These are phyloP conservation scores for Atta cephalotes DNA, from an alignment of 1,140 invertebrate species.

Conservation along the genomic window DNA sequence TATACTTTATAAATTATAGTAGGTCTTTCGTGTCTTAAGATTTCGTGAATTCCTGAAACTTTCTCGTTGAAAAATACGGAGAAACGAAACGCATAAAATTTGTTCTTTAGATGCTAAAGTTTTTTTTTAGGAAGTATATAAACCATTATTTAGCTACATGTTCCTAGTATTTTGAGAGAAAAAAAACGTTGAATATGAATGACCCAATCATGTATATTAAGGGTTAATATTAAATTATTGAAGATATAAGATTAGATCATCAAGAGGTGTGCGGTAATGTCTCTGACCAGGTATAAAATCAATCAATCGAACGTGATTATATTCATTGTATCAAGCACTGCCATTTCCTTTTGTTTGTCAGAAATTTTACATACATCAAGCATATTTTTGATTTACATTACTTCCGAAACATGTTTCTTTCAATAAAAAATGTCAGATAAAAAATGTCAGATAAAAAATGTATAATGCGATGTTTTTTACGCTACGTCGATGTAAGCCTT, in stretches of 20 bases:
- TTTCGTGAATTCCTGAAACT: too few species aligned
- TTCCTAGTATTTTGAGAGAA: too few species aligned
- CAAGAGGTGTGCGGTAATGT: neutral
- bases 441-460: constrained; percentile 7
- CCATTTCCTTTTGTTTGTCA: neutral
- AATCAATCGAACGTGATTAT: constrained; percentile 7
- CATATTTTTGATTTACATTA: constrained; percentile 8
- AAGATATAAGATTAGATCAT: constrained; percentile 17
- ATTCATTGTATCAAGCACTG: neutral
- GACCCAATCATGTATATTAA: too few species aligned
- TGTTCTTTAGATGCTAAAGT: too few species aligned
- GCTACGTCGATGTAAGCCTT: neutral
- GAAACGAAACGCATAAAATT: too few species aligned
- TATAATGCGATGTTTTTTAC: neutral
- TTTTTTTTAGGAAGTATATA: too few species aligned
- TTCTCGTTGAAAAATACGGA: too few species aligned
- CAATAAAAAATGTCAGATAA: constrained; percentile 13
- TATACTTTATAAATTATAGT: too few species aligned
- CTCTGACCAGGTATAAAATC: neutral
- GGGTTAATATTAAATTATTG: constrained; percentile 9
- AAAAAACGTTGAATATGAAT: too few species aligned
- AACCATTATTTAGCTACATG: too few species aligned
- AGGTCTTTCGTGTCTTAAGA: too few species aligned
- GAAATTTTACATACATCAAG: neutral
- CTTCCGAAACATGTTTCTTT: neutral